Percentiles rank a stretch among this genome's conserved stretches.
phyloP scores from a whole-genome alignment of 2,797 vertebrate genomes.

The Typhlichthys subterraneus region DNA sequence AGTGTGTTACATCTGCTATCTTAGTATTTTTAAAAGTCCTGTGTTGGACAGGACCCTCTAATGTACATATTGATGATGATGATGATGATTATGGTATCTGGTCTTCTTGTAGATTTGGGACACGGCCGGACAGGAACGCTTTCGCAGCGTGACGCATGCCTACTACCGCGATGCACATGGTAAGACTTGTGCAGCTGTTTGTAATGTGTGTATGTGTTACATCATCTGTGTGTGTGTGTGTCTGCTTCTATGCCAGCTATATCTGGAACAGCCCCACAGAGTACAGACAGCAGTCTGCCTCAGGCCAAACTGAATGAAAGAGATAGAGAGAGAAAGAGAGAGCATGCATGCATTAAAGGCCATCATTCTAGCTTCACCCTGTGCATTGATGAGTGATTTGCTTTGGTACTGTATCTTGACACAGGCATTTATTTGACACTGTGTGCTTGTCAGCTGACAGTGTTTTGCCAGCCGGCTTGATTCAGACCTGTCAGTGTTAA shows the following conservation, averaged over 20 bases:
- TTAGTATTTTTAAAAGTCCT: not conserved
- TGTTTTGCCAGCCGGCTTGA: too few relatives aligned
- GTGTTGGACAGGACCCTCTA: not conserved
- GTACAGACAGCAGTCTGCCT: constrained; percentile 32
- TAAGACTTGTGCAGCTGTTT: constrained; percentile 56
- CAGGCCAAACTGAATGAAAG: constrained; percentile 29
- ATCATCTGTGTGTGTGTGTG: constrained; percentile 5
- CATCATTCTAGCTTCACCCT: too few relatives aligned
- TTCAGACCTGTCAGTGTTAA: too few relatives aligned
- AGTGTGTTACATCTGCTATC: too few relatives aligned
- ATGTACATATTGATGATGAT: constrained; percentile 3
- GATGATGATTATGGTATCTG: not conserved
- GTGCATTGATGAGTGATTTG: too few relatives aligned
- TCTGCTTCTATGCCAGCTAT: constrained; percentile 14
- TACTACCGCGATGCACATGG: constrained; percentile 91
- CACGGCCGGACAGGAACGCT: constrained; percentile 88
- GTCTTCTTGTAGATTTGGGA: constrained; percentile 84
- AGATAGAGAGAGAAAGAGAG: not conserved
- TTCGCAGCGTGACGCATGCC: constrained; percentile 88
- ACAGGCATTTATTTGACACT: too few relatives aligned
- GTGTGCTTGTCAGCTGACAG: too few relatives aligned
- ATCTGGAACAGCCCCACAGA: constrained; percentile 26
- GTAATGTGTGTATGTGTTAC: constrained; percentile 13
- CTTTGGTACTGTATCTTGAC: too few relatives aligned
- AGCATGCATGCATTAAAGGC: too few relatives aligned